A percentile compares a stretch with the other conserved stretches of the same genome.
Conservation (phyloP, 2,797 vertebrate genomes). For the Thaleichthys pacificus region DNA sequence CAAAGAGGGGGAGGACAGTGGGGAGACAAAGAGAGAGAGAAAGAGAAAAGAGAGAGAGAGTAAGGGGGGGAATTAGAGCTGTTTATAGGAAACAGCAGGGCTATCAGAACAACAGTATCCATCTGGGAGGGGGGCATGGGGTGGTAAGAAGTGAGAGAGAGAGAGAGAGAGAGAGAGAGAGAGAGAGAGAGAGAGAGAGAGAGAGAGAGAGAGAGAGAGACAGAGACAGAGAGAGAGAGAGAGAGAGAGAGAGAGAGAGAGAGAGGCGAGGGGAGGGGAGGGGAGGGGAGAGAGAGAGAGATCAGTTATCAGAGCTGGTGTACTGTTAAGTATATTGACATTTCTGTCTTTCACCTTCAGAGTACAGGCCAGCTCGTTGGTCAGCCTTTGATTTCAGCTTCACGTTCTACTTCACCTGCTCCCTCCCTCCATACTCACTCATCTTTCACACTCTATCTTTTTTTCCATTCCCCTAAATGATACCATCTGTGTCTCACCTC, state of each 20-base stretch:
- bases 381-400: conserved; percentile 5
- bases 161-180: not conserved
- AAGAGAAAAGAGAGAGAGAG: no score
- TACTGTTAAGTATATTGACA: not conserved
- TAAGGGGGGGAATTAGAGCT: no score
- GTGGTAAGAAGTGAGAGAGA: not conserved
- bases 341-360: not conserved
- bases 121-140: not conserved
- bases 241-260: not conserved
- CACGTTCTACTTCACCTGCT: not conserved
- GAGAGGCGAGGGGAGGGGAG: not conserved
- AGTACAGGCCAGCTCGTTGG: not conserved
- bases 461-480: no score
- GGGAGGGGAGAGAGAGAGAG: not conserved
- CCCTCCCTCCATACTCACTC: not conserved
- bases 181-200: not conserved
- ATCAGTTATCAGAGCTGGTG: not conserved
- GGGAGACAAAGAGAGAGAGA: no score
- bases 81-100: no score
- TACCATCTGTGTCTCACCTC: no score
- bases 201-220: not conserved
- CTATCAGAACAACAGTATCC: no score
- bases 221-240: not conserved
- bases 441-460: not conserved
- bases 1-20: no score